These are phyloP conservation scores for Atlantisia rogersi DNA, from an alignment of 2,113 vertebrate genomes.

Conservation along the genomic window DNA sequence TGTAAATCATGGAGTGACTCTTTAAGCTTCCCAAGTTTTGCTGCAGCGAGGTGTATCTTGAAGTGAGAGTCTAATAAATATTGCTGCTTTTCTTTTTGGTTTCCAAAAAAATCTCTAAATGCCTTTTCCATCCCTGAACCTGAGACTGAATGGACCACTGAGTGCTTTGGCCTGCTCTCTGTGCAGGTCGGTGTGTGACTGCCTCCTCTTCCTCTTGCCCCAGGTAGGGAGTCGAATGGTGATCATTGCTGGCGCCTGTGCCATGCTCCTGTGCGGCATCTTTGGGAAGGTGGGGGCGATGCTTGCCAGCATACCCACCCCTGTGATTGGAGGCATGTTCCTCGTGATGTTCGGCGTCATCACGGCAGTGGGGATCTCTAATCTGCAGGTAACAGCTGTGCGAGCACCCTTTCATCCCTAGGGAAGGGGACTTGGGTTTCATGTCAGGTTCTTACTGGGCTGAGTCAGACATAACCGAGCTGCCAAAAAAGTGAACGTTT, in stretches of 20 bases:
- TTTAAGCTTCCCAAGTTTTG: neutral
- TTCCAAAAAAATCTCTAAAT: neutral
- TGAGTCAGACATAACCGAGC: neutral
- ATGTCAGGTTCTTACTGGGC: neutral
- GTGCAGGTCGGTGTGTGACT: rapidly evolving
- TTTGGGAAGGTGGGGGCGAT: constrained; percentile 90
- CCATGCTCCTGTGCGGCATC: constrained; percentile 88
- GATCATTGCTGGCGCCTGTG: constrained; percentile 82
- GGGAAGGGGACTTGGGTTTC: neutral
- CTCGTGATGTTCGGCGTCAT: constrained; percentile 96
- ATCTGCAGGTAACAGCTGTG: constrained; percentile 85
- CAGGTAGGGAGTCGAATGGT: constrained; percentile 96
- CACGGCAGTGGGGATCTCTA: constrained; percentile 89
- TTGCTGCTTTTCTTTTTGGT: neutral
- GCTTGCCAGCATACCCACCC: constrained; percentile 91
- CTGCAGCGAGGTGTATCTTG: neutral
- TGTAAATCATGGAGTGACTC: neutral
- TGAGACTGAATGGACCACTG: neutral
- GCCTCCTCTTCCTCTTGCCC: neutral
- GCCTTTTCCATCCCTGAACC: neutral
- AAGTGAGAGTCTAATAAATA: neutral
- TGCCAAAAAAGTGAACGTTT: neutral
- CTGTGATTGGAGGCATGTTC: constrained; percentile 93
- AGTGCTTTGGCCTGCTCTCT: neutral
- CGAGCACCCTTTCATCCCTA: neutral